A percentile compares a stretch with the other conserved stretches of the same genome.
Evolutionary conservation across 2,888 invertebrate genomes (phyloP).

Genomic region (Hesperia comma): DNA sequence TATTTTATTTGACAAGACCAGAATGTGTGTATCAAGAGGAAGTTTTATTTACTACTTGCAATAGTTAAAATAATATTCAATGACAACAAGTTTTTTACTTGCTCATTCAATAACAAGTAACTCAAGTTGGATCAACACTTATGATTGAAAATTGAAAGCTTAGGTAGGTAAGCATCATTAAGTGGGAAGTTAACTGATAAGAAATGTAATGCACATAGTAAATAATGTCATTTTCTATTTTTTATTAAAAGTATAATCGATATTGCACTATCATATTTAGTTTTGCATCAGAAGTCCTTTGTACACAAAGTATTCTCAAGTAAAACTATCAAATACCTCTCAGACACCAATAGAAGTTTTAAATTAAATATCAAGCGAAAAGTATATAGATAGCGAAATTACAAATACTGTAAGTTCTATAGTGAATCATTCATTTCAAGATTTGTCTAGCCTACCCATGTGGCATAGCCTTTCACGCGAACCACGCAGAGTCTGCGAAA

Average conservation of each 20-base stretch:
- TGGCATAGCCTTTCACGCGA: slow-evolving; percentile 83
- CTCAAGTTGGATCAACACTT: too few species aligned
- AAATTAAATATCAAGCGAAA: neutral
- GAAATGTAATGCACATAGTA: neutral
- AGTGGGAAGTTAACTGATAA: too few species aligned
- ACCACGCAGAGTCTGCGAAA: slow-evolving; percentile 81
- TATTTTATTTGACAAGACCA: too few species aligned
- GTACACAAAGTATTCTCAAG: neutral
- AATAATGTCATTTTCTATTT: neutral
- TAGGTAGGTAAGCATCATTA: too few species aligned
- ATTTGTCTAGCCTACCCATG: slow-evolving; percentile 79
- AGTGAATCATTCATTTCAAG: slow-evolving; percentile 28
- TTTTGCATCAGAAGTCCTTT: neutral
- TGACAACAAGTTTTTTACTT: too few species aligned
- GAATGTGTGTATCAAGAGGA: too few species aligned
- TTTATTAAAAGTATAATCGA: neutral
- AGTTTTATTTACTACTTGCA: too few species aligned
- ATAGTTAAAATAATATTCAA: too few species aligned
- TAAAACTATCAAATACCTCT: neutral
- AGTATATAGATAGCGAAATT: slow-evolving; percentile 7
- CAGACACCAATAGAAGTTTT: neutral
- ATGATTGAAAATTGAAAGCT: too few species aligned
- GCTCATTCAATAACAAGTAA: too few species aligned
- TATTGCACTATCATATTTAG: neutral
- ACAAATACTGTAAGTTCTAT: neutral